Percentiles rank a stretch among this genome's conserved stretches.
phyloP scores from a whole-genome alignment of 1,140 invertebrate genomes.

The Uloborus diversus region DNA sequence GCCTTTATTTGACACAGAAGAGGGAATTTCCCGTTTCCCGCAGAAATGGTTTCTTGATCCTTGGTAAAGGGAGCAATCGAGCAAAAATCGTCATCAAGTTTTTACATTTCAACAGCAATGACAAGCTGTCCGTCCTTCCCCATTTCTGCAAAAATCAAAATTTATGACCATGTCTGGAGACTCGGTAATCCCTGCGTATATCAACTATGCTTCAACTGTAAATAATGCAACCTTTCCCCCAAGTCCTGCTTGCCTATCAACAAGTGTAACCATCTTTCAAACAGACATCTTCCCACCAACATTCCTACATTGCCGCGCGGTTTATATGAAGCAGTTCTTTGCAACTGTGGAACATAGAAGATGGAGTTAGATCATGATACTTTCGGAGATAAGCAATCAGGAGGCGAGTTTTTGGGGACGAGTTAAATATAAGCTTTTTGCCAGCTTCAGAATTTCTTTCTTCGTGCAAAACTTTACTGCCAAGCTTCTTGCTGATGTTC shows the following conservation, averaged over 20 bases:
- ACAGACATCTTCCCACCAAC: background rate
- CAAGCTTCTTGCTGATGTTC: constrained; percentile 1
- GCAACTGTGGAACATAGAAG: constrained; percentile 6
- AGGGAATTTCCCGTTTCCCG: background rate
- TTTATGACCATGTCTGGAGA: constrained; percentile 34
- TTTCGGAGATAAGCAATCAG: constrained; percentile 11
- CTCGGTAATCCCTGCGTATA: constrained; percentile 22
- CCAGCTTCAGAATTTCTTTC: background rate
- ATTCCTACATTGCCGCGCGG: background rate
- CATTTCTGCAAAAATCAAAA: constrained; percentile 35
- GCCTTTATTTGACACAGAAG: background rate
- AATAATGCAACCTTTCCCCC: constrained; percentile 3
- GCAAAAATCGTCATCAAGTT: constrained; percentile 7
- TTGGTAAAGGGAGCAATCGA: background rate
- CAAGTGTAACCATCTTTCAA: constrained; percentile 8
- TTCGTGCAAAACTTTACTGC: background rate
- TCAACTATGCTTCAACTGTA: constrained; percentile 17
- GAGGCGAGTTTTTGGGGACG: background rate
- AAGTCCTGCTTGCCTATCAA: constrained; percentile 23
- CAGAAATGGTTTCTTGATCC: constrained; percentile 43
- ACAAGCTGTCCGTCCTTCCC: background rate
- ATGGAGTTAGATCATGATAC: background rate
- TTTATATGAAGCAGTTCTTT: constrained; percentile 2
- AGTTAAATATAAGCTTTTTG: constrained; percentile 1
- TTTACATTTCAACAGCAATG: background rate